phyloP scores from a whole-genome alignment of 2,797 vertebrate genomes.

The Halcyon chelicuti region DNA sequence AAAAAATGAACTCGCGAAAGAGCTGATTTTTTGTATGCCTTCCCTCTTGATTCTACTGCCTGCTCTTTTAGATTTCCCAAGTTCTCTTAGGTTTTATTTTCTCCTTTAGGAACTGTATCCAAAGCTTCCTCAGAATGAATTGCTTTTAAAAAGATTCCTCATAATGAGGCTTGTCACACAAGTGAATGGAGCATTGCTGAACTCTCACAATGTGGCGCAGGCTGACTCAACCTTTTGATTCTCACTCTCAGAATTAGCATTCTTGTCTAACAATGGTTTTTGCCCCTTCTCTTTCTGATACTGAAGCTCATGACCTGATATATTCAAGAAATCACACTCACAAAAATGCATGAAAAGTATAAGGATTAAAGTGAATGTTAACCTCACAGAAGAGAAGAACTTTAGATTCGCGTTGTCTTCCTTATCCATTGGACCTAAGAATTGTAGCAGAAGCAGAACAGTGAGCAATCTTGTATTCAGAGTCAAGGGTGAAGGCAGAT shows the following conservation, averaged over 20 bases:
- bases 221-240: neutral
- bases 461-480: neutral
- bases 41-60: neutral
- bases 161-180: conserved; percentile 41
- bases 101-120: conserved; percentile 29
- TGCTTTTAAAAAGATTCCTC: conserved; percentile 31
- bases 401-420: neutral
- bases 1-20: conserved; percentile 57
- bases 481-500: conserved; percentile 33
- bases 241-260: conserved; percentile 33
- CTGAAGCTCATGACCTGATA: neutral
- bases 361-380: conserved; percentile 57
- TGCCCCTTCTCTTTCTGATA: conserved; percentile 27
- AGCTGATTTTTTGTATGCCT: conserved; percentile 32
- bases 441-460: neutral
- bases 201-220: conserved; percentile 22
- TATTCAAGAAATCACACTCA: neutral
- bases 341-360: conserved; percentile 1
- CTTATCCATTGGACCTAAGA: neutral
- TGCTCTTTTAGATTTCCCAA: conserved; percentile 33
- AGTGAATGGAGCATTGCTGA: conserved; percentile 50
- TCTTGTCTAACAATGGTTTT: conserved; percentile 36
- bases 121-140: conserved; percentile 18
- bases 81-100: conserved; percentile 36
- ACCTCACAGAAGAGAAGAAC: conserved; percentile 4